Evolutionary conservation across 2,797 vertebrate species (phyloP).

Genomic region (Pelochelys cantorii): DNA sequence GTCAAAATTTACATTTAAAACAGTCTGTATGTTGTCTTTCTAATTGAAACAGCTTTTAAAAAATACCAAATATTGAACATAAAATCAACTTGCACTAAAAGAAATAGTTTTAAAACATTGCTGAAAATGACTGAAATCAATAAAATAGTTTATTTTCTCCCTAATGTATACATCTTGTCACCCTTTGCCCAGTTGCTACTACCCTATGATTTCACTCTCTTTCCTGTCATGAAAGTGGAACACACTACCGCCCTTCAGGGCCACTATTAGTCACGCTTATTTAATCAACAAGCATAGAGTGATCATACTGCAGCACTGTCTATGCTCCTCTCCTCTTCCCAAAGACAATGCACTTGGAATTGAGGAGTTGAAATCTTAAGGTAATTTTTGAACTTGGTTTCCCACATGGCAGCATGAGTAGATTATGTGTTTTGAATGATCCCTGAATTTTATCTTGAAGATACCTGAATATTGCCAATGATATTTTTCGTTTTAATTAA

Average conservation of each 20-base stretch:
- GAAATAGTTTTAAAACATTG: not conserved
- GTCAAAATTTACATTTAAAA: constrained; percentile 50
- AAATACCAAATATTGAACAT: not conserved
- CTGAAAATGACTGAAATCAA: not conserved
- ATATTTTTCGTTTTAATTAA: constrained; percentile 85
- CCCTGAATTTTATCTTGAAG: constrained; percentile 78
- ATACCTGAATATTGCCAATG: constrained; percentile 80
- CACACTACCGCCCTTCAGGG: constrained; percentile 49
- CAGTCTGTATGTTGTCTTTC: not conserved
- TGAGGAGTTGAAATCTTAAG: constrained; percentile 18
- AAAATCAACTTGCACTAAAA: not conserved
- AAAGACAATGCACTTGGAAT: not conserved
- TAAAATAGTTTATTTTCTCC: not conserved
- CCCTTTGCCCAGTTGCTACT: constrained; percentile 13
- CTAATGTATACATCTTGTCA: not conserved
- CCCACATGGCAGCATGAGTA: constrained; percentile 33
- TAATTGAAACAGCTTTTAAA: constrained; percentile 35
- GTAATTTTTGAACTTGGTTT: constrained; percentile 34
- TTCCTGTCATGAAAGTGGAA: constrained; percentile 65
- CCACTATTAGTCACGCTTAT: constrained; percentile 57
- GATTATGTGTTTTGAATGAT: constrained; percentile 72
- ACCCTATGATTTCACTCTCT: constrained; percentile 46
- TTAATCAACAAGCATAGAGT: constrained; percentile 56
- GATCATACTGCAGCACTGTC: constrained; percentile 30
- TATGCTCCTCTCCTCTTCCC: not conserved